Conservation (phyloP, 2,888 invertebrate genomes). For the Zootermopsis nevadensis region DNA sequence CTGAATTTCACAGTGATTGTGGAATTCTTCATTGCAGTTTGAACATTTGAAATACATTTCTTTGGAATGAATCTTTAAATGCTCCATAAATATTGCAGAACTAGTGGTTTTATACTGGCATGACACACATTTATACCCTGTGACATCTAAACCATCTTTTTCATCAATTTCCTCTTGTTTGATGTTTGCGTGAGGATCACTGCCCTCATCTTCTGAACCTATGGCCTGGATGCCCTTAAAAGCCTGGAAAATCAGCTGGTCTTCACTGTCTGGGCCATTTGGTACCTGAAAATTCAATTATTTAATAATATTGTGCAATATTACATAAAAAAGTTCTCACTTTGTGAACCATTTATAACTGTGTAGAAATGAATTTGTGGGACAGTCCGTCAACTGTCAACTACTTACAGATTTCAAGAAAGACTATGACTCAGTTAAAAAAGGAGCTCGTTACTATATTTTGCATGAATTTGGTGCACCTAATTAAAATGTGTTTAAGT, state of each 20-base stretch:
- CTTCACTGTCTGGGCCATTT: background rate
- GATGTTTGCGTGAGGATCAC: background rate
- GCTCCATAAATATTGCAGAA: constrained; percentile 17
- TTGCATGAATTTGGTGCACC: too few relatives aligned
- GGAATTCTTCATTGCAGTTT: constrained; percentile 50
- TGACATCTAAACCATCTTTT: constrained; percentile 5
- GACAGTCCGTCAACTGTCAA: too few relatives aligned
- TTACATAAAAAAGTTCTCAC: too few relatives aligned
- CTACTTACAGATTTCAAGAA: too few relatives aligned
- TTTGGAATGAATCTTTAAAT: constrained; percentile 42
- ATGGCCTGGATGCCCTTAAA: background rate
- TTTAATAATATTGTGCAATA: too few relatives aligned
- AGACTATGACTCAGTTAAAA: too few relatives aligned
- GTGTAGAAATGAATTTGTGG: too few relatives aligned
- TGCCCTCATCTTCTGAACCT: background rate
- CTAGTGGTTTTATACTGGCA: constrained; percentile 38
- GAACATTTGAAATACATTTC: constrained; percentile 50
- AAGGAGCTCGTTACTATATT: too few relatives aligned
- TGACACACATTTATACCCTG: constrained; percentile 39
- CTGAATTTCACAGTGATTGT: constrained; percentile 43
- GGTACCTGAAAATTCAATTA: background rate
- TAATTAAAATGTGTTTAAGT: too few relatives aligned
- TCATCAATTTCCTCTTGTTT: background rate
- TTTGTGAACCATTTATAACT: too few relatives aligned
- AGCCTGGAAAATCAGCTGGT: background rate